Percentiles rank a stretch among this genome's conserved stretches.
Evolutionary conservation across 2,113 vertebrate genomes (phyloP).

Genomic region (Tetrax tetrax): DNA sequence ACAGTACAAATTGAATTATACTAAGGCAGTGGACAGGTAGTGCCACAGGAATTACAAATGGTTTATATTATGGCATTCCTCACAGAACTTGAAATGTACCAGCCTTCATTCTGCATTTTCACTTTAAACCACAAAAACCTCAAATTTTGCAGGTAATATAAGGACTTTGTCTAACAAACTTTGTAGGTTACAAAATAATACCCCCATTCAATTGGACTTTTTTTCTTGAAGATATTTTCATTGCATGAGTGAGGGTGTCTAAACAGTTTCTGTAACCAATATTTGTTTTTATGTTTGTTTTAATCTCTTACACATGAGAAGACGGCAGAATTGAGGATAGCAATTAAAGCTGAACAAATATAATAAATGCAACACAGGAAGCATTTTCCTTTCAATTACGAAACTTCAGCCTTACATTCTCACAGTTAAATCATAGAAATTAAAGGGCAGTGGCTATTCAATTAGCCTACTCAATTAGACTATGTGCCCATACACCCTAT

Average conservation of each 20-base stretch:
- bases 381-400: not conserved
- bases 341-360: not conserved
- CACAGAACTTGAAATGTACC: not conserved
- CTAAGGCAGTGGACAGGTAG: not conserved
- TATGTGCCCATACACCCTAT: accelerated
- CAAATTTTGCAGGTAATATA: not conserved
- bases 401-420: not conserved
- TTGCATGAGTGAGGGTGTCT: not conserved
- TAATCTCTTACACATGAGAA: not conserved
- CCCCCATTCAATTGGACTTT: not conserved
- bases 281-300: not conserved
- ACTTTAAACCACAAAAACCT: not conserved
- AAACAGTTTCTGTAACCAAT: not conserved
- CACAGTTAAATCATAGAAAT: not conserved
- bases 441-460: not conserved
- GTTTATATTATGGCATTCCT: not conserved
- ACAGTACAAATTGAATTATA: not conserved
- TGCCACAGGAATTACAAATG: not conserved
- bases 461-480: no score
- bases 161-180: not conserved
- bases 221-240: not conserved
- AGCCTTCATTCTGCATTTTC: not conserved
- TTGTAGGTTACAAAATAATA: not conserved
- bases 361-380: not conserved
- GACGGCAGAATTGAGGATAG: not conserved